Evolutionary conservation across 1,140 invertebrate genomes (phyloP).

Genomic region (Aphidius ervi): DNA sequence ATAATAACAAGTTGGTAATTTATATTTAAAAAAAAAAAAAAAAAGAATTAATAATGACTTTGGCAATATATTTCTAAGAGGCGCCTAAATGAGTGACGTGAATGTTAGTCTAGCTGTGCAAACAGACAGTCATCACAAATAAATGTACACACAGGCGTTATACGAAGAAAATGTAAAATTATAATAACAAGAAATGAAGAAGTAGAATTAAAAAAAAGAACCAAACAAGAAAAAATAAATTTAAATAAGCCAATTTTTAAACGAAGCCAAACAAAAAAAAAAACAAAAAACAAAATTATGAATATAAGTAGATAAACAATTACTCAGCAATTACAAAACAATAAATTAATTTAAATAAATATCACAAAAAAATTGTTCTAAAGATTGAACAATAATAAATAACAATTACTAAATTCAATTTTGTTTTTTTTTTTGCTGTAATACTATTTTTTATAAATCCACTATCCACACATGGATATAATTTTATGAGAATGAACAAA

Average conservation of each 20-base stretch:
- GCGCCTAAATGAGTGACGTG: constrained; percentile 16
- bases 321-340: no score
- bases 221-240: constrained; percentile 3
- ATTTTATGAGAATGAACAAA: no score
- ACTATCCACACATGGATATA: no score
- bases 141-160: constrained; percentile 10
- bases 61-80: constrained; percentile 11
- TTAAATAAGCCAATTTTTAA: neutral
- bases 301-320: neutral
- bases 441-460: no score
- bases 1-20: neutral
- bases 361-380: no score
- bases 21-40: neutral
- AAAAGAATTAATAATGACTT: neutral
- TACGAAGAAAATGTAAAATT: no score
- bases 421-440: no score
- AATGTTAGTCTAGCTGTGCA: constrained; percentile 37
- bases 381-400: no score
- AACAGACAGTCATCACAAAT: constrained; percentile 24
- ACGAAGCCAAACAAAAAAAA: neutral
- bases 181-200: no score
- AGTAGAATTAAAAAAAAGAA: neutral
- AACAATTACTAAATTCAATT: no score
- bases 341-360: no score
- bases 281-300: constrained; percentile 1